phyloP scores from a whole-genome alignment of 30 jellyfish, hydroid and myxozoan genomes.

The Chrysaora quinquecirrha region DNA sequence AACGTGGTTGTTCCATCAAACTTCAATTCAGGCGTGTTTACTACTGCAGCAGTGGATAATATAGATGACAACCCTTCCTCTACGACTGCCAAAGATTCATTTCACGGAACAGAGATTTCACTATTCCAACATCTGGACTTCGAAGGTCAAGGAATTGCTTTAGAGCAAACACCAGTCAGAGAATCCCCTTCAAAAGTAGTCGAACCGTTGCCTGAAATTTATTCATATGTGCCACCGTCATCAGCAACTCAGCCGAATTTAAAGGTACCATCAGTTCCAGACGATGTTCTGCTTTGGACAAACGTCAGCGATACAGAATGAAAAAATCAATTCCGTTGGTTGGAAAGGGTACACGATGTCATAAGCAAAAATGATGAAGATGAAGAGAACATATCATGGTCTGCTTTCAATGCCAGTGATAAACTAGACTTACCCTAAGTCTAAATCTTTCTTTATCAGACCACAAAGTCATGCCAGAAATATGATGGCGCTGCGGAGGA shows the following conservation, averaged over 20 bases:
- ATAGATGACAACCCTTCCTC: constrained; percentile 48
- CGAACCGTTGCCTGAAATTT: not conserved
- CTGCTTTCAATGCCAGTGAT: constrained; percentile 21
- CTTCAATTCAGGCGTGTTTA: constrained; percentile 22
- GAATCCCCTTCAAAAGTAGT: not conserved
- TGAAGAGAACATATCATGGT: constrained; percentile 19
- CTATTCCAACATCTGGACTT: constrained; percentile 28
- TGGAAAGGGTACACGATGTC: constrained; percentile 4
- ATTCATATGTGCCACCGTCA: constrained; percentile 4
- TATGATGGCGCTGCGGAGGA: too few relatives aligned
- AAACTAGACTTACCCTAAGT: too few relatives aligned
- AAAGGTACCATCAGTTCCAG: constrained; percentile 1
- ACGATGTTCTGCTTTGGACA: not conserved
- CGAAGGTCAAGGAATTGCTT: not conserved
- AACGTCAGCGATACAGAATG: not conserved
- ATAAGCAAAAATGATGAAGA: not conserved
- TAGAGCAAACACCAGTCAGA: not conserved
- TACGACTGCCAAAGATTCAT: constrained; percentile 26
- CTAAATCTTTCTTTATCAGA: too few relatives aligned
- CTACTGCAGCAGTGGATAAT: constrained; percentile 36
- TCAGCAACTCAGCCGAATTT: constrained; percentile 1
- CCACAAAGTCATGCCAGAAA: too few relatives aligned
- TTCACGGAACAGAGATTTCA: constrained; percentile 50
- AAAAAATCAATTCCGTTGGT: constrained; percentile 10
- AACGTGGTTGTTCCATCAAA: constrained; percentile 38